Percentiles rank a stretch among this genome's conserved stretches.
phyloP scores from a whole-genome alignment of 2,888 invertebrate genomes.

The Bombylius major region DNA sequence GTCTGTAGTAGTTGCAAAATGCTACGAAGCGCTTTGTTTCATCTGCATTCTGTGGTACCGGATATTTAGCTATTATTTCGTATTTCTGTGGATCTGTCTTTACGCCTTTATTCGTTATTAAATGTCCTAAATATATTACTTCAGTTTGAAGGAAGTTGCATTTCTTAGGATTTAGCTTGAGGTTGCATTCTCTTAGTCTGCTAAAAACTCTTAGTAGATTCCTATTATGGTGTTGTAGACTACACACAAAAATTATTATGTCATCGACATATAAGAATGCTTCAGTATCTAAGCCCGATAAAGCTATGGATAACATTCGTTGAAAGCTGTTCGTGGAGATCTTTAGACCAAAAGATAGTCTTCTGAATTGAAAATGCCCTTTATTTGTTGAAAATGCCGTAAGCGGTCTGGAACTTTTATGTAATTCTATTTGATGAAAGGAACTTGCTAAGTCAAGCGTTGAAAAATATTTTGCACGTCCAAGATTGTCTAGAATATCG shows the following conservation, averaged over 20 bases:
- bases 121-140: constrained; percentile 12
- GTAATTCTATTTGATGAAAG: constrained; percentile 8
- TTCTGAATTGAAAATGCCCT: constrained; percentile 4
- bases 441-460: neutral
- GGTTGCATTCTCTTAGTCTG: constrained; percentile 1
- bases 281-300: no score
- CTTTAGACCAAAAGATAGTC: constrained; percentile 5
- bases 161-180: constrained; percentile 5
- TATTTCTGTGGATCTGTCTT: constrained; percentile 12
- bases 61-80: constrained; percentile 13
- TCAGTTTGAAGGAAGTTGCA: constrained; percentile 9
- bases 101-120: constrained; percentile 9
- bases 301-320: constrained; percentile 7
- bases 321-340: constrained; percentile 7
- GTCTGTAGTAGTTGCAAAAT: constrained; percentile 13
- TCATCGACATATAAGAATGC: constrained; percentile 15
- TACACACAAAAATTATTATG: constrained; percentile 12
- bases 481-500: constrained; percentile 7
- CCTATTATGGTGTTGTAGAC: constrained; percentile 7
- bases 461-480: constrained; percentile 1
- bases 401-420: constrained; percentile 9
- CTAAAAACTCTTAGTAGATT: constrained; percentile 1
- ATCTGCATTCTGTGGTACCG: constrained; percentile 12
- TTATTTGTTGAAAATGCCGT: constrained; percentile 11
- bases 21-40: constrained; percentile 12